Evolutionary conservation across 2,113 vertebrate genomes (phyloP), one percentile per base, ranked within the genome.

Genomic region (Nyctibius bracteatus): DNA sequence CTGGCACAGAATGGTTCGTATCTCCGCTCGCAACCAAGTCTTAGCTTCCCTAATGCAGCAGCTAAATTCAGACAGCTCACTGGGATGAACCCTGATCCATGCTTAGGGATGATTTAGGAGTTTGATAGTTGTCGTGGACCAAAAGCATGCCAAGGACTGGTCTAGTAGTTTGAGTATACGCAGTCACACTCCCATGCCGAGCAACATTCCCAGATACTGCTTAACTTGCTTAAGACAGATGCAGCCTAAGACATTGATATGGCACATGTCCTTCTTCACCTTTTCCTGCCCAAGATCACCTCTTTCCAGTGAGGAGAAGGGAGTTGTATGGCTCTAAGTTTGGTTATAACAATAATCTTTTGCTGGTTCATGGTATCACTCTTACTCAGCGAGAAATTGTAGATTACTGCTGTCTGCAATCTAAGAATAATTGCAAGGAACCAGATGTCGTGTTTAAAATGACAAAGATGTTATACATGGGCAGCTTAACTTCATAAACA

Each of bases 71-170:
- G 91, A 78, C 6, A 5, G 59, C 37, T 89, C 52, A 54, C n/a
- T 66, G 43, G 73, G 73, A 88, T 66, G 87, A 94, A 49, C 59
- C n/a, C 51, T 91, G 84, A 91, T 70, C 88, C 47, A 43, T 74
- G 52, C 51, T 94, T 81, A 87, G 35, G 43, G 44, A 87, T 87
- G 84, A 97, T 91, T 97, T 96, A 97, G 66, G 73, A 95, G 65
- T 49, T 75, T 83, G 23, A 12, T 92, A 62, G 67, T 8, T 84
- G 72, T 66, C 4, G 2, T 47, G 86, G 59, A 88, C 74, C 71
- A 81, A 86, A 89, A 62, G 33, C 22, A 4, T 74, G 80, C 55
- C 2, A 49, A 83, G n/a, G 35, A 18, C 41, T 66, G 58, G 46
- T 66, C 43, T 73, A 70, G 14, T 46, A 62, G 41, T 66, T 65